Evolutionary conservation across 2,797 vertebrate genomes (phyloP), one percentile per base, ranked within the genome.

Genomic region (Anas capensis): DNA sequence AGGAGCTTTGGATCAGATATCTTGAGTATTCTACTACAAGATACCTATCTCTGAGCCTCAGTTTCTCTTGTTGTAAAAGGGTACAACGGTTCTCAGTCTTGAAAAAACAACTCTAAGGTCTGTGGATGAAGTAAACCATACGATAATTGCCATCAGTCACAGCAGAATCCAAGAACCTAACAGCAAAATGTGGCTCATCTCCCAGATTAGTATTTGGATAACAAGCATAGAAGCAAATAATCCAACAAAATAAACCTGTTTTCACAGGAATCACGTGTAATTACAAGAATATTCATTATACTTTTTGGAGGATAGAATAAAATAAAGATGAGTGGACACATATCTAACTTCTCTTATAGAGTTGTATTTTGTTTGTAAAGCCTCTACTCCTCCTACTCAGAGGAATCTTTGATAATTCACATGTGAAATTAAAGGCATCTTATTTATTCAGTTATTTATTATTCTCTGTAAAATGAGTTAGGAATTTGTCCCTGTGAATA

Each of bases 391-490:
- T 72, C 53, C 86, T 94, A 94, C 91, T 97, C 93, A 90, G 91
- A 97, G 87, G 93, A 97, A 97, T 97, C 97, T 97, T 97, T 97
- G 97, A 97, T 97, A 98, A 97, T 97, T 97, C 98, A 96, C 96
- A 97, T 97, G 95, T 96, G 95, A 98, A 98, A 98, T 98, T 98
- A 98, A 98, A 98, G 97, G 96, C 97, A 97, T 97, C 97, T 97
- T 97, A 98, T 98, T 98, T 97, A 98, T 98, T 97, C 96, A 61
- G 96, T 98, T 98, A 98, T 98, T 98, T 98, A 98, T 98, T 98
- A 97, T 97, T 97, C 96, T 94, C 93, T 91, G 97, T 97, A 98
- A 98, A 98, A 98, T 98, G 97, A 98, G 97, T 97, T 97, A 98
- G 97, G 97, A 98, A 98, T 98, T 98, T 98, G 97, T 98, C 97